These are phyloP conservation scores for Drosophila conformis DNA, from an alignment of 2,888 invertebrate genomes.

Conservation along the genomic window DNA sequence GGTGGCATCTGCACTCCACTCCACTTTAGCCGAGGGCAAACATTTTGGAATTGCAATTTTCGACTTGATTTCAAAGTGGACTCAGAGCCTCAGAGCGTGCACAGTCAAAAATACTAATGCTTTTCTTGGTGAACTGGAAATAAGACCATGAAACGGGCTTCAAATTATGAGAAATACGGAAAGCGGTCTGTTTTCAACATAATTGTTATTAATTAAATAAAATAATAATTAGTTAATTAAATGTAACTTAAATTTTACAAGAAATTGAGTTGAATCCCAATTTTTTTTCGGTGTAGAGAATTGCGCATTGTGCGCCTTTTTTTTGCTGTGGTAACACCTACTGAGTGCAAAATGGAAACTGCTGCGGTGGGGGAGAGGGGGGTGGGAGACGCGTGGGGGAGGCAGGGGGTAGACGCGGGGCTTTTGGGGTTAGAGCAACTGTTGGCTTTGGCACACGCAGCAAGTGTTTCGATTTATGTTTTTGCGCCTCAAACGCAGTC, in stretches of 20 bases:
- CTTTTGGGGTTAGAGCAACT: slow-evolving; percentile 18
- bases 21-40: slow-evolving; percentile 74
- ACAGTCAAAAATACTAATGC: not conserved
- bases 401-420: not conserved
- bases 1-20: slow-evolving; percentile 54
- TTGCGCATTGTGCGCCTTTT: slow-evolving; percentile 27
- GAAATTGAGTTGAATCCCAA: not conserved
- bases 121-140: not conserved
- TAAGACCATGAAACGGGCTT: no score
- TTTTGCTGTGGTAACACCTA: slow-evolving; percentile 67
- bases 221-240: not conserved
- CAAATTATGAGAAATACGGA: no score
- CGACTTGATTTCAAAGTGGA: slow-evolving; percentile 77
- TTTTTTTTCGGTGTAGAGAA: not conserved
- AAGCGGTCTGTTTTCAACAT: no score
- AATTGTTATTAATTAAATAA: no score
- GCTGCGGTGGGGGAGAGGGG: slow-evolving; percentile 58
- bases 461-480: slow-evolving; percentile 81
- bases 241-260: not conserved
- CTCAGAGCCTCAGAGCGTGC: slow-evolving; percentile 37
- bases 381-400: not conserved
- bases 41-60: slow-evolving; percentile 81
- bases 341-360: slow-evolving; percentile 69
- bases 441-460: slow-evolving; percentile 54
- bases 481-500: slow-evolving; percentile 75